Percentiles rank a stretch among this genome's conserved stretches.
These are phyloP conservation scores for Sebastes miniatus DNA, from an alignment of 2,797 vertebrate species.

Conservation along the genomic window DNA sequence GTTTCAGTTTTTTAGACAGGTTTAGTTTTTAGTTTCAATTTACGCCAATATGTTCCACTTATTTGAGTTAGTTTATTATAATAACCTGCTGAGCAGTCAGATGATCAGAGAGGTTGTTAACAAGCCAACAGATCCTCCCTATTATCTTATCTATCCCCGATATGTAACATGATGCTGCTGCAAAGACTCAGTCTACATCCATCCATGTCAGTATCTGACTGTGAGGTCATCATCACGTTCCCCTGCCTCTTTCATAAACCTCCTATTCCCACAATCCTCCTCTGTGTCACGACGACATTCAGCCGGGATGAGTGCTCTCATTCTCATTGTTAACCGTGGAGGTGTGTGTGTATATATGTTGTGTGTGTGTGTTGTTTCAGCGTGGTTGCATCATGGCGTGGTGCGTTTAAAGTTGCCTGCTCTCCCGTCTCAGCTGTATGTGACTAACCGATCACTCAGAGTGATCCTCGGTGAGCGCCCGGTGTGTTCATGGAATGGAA, in stretches of 20 bases:
- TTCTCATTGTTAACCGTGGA: conserved; percentile 59
- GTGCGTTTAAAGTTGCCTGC: conserved; percentile 63
- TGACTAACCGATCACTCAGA: conserved; percentile 49
- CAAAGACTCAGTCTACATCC: conserved; percentile 17
- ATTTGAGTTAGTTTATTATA: background rate
- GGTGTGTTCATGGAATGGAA: conserved; percentile 32
- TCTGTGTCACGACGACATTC: conserved; percentile 52
- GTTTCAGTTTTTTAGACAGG: too few relatives aligned
- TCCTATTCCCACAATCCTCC: conserved; percentile 18
- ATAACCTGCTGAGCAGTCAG: background rate
- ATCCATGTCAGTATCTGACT: conserved; percentile 24
- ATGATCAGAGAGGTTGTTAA: background rate
- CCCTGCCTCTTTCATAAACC: conserved; percentile 36
- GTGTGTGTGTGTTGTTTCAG: conserved; percentile 45
- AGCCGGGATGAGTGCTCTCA: conserved; percentile 52
- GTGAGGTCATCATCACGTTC: conserved; percentile 33
- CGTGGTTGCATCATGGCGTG: conserved; percentile 29
- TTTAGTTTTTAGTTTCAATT: background rate
- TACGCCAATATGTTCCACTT: too few relatives aligned
- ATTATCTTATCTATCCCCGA: background rate
- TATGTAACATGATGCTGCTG: background rate
- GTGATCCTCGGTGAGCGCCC: background rate
- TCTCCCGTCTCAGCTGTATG: conserved; percentile 47
- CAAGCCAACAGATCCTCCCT: too few relatives aligned
- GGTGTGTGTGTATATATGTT: conserved; percentile 45